phyloP scores from a whole-genome alignment of 2,113 vertebrate genomes.

The Percopsis transmontana region DNA sequence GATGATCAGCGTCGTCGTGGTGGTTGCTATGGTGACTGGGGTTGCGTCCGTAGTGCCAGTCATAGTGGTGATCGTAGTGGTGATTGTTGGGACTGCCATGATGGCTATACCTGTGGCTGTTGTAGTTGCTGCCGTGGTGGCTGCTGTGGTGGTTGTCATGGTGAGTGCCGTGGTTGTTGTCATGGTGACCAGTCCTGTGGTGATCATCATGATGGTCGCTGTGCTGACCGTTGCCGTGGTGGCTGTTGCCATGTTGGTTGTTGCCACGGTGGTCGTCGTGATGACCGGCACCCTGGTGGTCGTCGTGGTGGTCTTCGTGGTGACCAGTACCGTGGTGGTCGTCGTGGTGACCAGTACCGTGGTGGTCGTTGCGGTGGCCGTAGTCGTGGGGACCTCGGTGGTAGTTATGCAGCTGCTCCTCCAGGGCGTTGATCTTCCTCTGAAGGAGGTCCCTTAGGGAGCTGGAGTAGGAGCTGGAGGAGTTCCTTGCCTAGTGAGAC shows the following conservation, averaged over 20 bases:
- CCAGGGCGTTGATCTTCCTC: conserved; percentile 79
- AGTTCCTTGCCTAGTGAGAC: conserved; percentile 74
- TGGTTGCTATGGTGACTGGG: conserved; percentile 20
- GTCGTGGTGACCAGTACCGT: conserved; percentile 12
- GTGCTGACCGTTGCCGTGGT: neutral
- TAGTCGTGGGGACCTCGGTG: conserved; percentile 54
- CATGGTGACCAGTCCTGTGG: neutral
- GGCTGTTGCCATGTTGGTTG: neutral
- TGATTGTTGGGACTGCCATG: conserved; percentile 3
- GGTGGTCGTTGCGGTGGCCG: conserved; percentile 33
- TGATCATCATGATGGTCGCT: conserved; percentile 26
- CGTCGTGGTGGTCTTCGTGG: conserved; percentile 34
- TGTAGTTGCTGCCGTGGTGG: neutral
- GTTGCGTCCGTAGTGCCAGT: conserved; percentile 10
- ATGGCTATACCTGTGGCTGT: neutral
- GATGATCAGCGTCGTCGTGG: conserved; percentile 20
- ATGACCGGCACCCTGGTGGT: conserved; percentile 23
- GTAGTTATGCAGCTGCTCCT: conserved; percentile 80
- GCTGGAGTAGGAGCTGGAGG: conserved; percentile 80
- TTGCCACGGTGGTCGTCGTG: conserved; percentile 37
- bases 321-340: conserved; percentile 32
- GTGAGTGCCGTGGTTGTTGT: conserved; percentile 28
- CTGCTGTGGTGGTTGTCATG: neutral
- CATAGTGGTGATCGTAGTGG: conserved; percentile 17
- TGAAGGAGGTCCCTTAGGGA: conserved; percentile 80